A percentile compares a stretch with the other conserved stretches of the same genome.
These are phyloP conservation scores for Scaptomyza cyrtandrae DNA, from an alignment of 2,888 invertebrate genomes.

Conservation along the genomic window DNA sequence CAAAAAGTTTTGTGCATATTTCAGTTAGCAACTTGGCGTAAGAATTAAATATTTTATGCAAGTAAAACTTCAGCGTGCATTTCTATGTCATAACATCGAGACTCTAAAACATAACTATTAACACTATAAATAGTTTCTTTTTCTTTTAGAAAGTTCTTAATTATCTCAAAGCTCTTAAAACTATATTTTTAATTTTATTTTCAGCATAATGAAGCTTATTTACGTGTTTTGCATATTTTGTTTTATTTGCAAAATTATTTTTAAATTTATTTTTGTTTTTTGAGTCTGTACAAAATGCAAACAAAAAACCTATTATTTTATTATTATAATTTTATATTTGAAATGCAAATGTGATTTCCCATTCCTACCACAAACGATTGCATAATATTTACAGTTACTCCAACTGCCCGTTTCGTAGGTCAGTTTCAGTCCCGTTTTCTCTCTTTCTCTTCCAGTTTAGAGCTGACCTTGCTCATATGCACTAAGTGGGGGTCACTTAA, in stretches of 20 bases:
- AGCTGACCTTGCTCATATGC: slow-evolving; percentile 24
- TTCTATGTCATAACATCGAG: neutral
- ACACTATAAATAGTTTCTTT: neutral
- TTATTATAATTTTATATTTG: neutral
- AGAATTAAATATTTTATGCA: neutral
- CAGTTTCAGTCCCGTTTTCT: slow-evolving; percentile 6
- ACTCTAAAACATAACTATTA: neutral
- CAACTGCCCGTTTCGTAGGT: slow-evolving; percentile 15
- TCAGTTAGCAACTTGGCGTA: slow-evolving; percentile 7
- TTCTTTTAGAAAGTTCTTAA: too few relatives aligned
- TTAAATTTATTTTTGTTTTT: too few relatives aligned
- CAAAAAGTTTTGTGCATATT: slow-evolving; percentile 24
- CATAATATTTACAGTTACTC: slow-evolving; percentile 27
- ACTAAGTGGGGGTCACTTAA: slow-evolving; percentile 41
- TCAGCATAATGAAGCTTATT: too few relatives aligned
- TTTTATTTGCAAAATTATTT: too few relatives aligned
- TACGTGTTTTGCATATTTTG: too few relatives aligned
- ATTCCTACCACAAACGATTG: slow-evolving; percentile 26
- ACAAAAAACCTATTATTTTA: too few relatives aligned
- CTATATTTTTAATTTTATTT: too few relatives aligned
- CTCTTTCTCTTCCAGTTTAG: neutral
- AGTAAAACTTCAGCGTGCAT: slow-evolving; percentile 4
- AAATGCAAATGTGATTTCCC: slow-evolving; percentile 1
- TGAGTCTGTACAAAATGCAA: too few relatives aligned
- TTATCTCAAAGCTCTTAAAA: too few relatives aligned